Evolutionary conservation across 1,140 invertebrate species (phyloP), one percentile per base, ranked within the genome.

Genomic region (Charaxes varanes): DNA sequence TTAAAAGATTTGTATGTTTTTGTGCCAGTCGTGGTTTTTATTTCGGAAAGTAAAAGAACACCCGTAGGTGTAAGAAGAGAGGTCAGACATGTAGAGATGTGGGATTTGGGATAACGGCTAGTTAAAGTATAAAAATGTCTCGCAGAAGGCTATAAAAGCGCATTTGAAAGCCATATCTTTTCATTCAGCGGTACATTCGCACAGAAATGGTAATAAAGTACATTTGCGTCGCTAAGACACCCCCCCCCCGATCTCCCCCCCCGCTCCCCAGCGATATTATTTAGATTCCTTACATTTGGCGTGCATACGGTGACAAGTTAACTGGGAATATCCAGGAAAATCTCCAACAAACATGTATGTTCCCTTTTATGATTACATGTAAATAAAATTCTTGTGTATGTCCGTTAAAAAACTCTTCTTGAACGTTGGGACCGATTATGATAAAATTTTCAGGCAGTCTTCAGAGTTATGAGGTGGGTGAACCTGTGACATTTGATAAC

Each of bases 201-300:
- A n/a, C n/a, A 19, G 14, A 28, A 33, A 37, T 27, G 19, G 40
- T 50, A 43, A 50, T 50, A 50, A 50, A 50, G 15, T 50, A 42
- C 34, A 38, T 36, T 41, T 31, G 33, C 45, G 26, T 50, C 40
- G 18, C 40, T 32, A 33, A 50, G 22, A 37, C 15, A 16, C 30
- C 26, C 17, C 19, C 26, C 30, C 17, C 28, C 40, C 14, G 1
- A 2, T 18, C 14, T 13, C 18, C 32, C 12, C 31, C 28, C 12
- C 31, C 23, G 7, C 15, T 38, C 34, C 16, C 32, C 40, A n/a
- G 41, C 27, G 41, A 60, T 60, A 56, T 55, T 59, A 55, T 60
- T 53, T 49, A 53, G 53, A 50, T 55, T 53, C 45, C 35, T 41
- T 34, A 41, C 46, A 46, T 47, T 50, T 46, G 42, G 35, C 23